Evolutionary conservation across 2,797 vertebrate genomes (phyloP), one percentile per base, ranked within the genome.

Genomic region (Pipistrellus pipistrellus): DNA sequence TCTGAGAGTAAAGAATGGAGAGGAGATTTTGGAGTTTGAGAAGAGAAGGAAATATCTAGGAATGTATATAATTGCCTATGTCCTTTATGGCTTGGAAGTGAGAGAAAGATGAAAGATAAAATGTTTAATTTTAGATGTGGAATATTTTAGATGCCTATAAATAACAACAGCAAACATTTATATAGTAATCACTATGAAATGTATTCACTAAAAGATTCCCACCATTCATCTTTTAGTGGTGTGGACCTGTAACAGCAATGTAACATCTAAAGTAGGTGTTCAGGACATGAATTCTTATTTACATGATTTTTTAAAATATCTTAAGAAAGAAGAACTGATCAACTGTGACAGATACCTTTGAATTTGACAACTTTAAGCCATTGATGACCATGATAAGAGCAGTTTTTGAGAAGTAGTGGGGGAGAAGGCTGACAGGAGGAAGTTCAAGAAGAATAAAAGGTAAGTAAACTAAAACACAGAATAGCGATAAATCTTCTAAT

Each of bases 111-210:
- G 17, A 69, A 23, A 57, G 25, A 66, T 64, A 59, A 59, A 69
- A 25, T 78, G 23, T 64, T 91, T 77, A 71, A 41, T 23, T 55
- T 77, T 27, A 78, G 23, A n/a, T 81, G 68, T 48, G 23, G n/a
- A 66, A 41, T 53, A 5, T 64, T 77, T 87, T 25, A 82, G 18
- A 68, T 72, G 38, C 23, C 66, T 82, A 89, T 69, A 87, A 68
- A 81, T 62, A 92, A 57, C 48, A 89, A 48, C 12, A 68, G 17
- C 23, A 88, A 91, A 76, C 35, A 85, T 81, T 73, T 83, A 30
- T 51, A 35, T 11, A 68, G 27, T 35, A 76, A 89, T 53, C 81
- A 66, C 38, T 81, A 27, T 38, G 71, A 41, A 48, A 64, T 41
- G 5, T 55, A 73, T 81, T 66, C 46, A 57, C 1, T 6, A 81